Base-by-base conservation (phyloP, 53 echinoderm and acorn worm genomes). In the Echinarachnius parma region DNA sequence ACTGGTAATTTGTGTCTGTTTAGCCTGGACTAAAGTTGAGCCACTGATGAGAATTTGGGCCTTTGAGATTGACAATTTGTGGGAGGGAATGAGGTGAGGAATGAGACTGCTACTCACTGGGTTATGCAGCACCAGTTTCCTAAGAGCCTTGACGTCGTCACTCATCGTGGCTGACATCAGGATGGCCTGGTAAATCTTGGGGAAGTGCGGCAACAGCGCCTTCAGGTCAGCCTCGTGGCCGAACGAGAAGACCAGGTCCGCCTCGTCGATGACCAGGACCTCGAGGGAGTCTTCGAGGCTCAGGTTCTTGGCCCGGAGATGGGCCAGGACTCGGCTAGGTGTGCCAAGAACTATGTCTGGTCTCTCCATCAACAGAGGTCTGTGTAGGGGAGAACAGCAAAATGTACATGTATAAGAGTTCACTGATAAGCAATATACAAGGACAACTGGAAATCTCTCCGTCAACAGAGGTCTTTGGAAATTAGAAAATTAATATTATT, bases 121-220 rank as follows among this genome's bases (percentile, higher is more conserved):
- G 75, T 91, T 96, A 57, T 96, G 96, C 19, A 96, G 80, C 4
- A 96, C 91, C 48, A 96, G 55, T 60, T 91, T 87, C 88, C 91
- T 96, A 48, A 96, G 66, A 0, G 82, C 60, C 34, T 69, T 48
- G 14, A 96, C 96, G 11, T 96, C 96, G 21, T 96, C 96, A 22
- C 79, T 84, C 24, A 96, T 36, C n/a, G 96, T 96, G 3, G 96
- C 96, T 22, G 96, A 96, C 96, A 96, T 91, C 66, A 96, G 75
- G 22, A 96, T 77, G 15, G 91, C 87, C 45, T 96, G 96, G 82
- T 96, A 91, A 60, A 96, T 91, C 64, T 91, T 91, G 42, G 96
- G 91, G 14, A 96, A 50, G 66, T 68, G 82, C 36, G 76, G 31
- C 24, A 96, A 62, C 16, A 96, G 77, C 18, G 84, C 61, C 70